Base-by-base conservation (phyloP, 2,113 vertebrate species). In the Xyliphius kryptos region DNA sequence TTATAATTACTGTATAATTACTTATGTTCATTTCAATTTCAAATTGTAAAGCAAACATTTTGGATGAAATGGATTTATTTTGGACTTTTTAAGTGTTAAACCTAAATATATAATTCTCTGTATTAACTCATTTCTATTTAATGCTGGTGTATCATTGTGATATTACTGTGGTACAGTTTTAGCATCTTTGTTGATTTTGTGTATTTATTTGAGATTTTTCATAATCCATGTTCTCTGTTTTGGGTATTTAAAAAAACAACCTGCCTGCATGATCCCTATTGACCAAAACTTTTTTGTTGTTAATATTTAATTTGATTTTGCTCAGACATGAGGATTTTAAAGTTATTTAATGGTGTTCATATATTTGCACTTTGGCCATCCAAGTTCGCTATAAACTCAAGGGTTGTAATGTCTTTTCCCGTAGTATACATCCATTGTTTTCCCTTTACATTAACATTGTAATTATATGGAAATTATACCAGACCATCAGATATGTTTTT, bases 161-260 rank as follows among this genome's bases (percentile, higher is more conserved):
- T 66, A 21, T 58, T 44, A 56, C 22, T 57, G 67, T 65, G 19
- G 47, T 55, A 67, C 59, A 60, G 13, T 9, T 61, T 20, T 22
- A 5, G 11, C 13, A 3, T 3, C 5, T 43, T 57, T 58, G 19
- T 16, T 52, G 11, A 59, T 50, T 63, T 43, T 38, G 61, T 65
- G 64, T 65, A 56, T 65, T 59, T 9, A 37, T 44, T n/a, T n/a
- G n/a, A n/a, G n/a, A 37, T 68, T 63, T 67, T 71, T 53, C 67
- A 63, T 17, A 51, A 46, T 32, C 22, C 14, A 13, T 41, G 22
- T 44, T 63, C 19, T 15, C 32, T 21, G 6, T 13, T 19, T 26
- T n/a, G 8, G 32, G 37, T 15, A 15, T 54, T 64, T 36, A 19
- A 40, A 3, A 9, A 50, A 19, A 41, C n/a, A n/a, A n/a, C n/a